Conservation (phyloP, 2,888 invertebrate species). For the Leptopilina myrica region DNA sequence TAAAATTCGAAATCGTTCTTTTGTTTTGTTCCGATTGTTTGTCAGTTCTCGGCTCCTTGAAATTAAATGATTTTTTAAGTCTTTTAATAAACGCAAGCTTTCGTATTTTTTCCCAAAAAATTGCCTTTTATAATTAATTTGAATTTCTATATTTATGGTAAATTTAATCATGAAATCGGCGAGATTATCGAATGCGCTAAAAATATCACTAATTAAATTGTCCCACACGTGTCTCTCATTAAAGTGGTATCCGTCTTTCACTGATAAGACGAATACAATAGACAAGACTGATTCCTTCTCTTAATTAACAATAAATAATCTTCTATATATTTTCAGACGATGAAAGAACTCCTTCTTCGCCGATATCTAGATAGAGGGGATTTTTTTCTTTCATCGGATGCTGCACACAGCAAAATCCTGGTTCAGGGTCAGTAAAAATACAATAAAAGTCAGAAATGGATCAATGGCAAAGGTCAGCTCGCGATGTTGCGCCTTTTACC, state of each 20-base stretch:
- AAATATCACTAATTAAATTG: conserved; percentile 25
- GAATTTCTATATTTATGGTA: not conserved
- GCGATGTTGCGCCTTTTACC: not conserved
- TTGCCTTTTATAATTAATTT: not conserved
- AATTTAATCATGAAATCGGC: not conserved
- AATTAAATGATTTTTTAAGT: not conserved
- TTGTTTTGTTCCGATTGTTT: too few relatives aligned
- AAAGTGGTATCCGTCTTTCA: not conserved
- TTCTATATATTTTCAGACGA: not conserved
- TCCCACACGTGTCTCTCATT: conserved; percentile 1
- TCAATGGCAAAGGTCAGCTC: conserved; percentile 21
- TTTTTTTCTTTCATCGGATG: not conserved
- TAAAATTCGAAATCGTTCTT: too few relatives aligned
- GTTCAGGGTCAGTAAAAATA: conserved; percentile 29
- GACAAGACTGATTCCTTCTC: not conserved
- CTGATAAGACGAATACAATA: conserved; percentile 2
- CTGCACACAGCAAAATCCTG: not conserved
- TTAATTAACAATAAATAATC: conserved; percentile 8
- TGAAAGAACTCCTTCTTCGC: conserved; percentile 23
- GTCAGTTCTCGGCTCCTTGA: too few relatives aligned
- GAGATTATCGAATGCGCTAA: not conserved
- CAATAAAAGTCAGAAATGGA: conserved; percentile 3
- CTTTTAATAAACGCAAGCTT: not conserved
- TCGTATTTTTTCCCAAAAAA: not conserved
- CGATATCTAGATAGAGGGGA: not conserved